Evolutionary conservation across 2,113 vertebrate species (phyloP), one percentile per base, ranked within the genome.

Genomic region (Alligator mississippiensis): DNA sequence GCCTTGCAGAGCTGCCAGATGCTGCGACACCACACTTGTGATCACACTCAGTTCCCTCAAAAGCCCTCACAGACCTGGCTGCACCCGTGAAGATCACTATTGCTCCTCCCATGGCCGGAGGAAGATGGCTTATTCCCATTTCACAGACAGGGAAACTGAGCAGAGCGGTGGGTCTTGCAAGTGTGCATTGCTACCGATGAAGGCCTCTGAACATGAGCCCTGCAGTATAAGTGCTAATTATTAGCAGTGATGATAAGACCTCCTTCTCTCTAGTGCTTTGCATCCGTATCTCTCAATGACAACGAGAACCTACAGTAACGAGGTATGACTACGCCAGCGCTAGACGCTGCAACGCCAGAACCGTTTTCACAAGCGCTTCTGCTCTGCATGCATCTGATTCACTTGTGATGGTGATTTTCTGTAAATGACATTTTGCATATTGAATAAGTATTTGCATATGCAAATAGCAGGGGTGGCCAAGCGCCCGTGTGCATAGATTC

Each of bases 391-490:
- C 10, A 6, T 91, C 2, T 77, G 9, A 91, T 89, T 85, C 9
- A 2, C 74, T 90, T 87, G 81, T 77, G 87, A 92, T 84, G 92
- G 84, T 93, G 64, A 2, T 83, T 87, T 93, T 17, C 84, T 80
- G 88, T 83, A 95, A 93, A 83, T 84, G 84, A n/a, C 30, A 30
- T 90, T 93, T 94, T 90, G 91, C 84, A 93, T 93, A 80, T 91
- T 83, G 84, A 95, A 89, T 19, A 58, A 85, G 77, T 90, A 90
- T 93, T 97, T 96, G 95, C 13, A 1, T 94, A 93, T 96, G 95
- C 94, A 97, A 91, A 97, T 87, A 61, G 47, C 63, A 47, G 6
- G 94, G 87, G 55, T 91, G 82, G 92, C 94, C 90, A 93, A 90
- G 91, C 90, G 93, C 79, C 88, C 90, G 38, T 27, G 63, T 89